Percentiles rank a stretch among this genome's conserved stretches.
phyloP scores from a whole-genome alignment of 2,888 invertebrate species.

The Tinea pellionella region DNA sequence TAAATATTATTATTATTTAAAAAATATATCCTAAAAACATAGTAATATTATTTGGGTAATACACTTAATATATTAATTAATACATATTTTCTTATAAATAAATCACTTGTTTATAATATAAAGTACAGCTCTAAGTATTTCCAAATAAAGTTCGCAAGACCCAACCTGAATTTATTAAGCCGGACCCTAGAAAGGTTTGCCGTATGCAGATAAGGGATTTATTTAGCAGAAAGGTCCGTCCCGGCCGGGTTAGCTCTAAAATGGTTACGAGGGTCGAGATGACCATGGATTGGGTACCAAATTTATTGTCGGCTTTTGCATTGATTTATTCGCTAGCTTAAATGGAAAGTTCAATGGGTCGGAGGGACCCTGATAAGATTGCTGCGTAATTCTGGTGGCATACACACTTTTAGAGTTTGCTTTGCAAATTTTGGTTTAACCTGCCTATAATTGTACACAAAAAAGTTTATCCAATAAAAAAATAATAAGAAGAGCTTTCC shows the following conservation, averaged over 20 bases:
- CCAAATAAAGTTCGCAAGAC: conserved; percentile 52
- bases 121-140: conserved; percentile 32
- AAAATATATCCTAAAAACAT: too few species aligned
- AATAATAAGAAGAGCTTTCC: too few species aligned
- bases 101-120: too few species aligned
- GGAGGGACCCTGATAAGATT: conserved; percentile 15
- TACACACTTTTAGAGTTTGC: conserved; percentile 13
- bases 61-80: too few species aligned
- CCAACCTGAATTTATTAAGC: conserved; percentile 71
- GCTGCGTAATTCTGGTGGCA: background rate
- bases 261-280: conserved; percentile 55
- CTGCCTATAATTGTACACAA: background rate
- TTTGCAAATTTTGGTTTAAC: background rate
- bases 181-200: conserved; percentile 69
- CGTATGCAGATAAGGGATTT: conserved; percentile 71
- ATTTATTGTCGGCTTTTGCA: conserved; percentile 64
- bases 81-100: too few species aligned
- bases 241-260: conserved; percentile 55
- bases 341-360: conserved; percentile 15
- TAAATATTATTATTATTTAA: too few species aligned
- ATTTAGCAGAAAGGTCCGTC: conserved; percentile 67
- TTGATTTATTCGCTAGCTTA: conserved; percentile 53
- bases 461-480: too few species aligned
- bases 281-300: conserved; percentile 60
- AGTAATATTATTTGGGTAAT: too few species aligned